Base-by-base conservation (phyloP, 2,797 vertebrate species). In the Danio albolineatus region DNA sequence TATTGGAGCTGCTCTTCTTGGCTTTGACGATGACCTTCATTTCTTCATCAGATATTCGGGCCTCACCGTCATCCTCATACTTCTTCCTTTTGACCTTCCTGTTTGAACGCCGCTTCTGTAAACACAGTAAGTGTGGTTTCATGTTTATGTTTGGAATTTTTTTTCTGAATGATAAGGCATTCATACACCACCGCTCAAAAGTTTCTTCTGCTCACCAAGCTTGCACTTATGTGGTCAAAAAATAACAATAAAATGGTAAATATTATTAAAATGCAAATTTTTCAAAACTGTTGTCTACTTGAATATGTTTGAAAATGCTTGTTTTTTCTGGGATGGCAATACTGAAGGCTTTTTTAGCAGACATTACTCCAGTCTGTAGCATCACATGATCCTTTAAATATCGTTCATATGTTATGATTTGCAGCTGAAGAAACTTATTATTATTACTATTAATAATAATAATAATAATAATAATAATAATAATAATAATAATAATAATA, bases 1-100 rank as follows among this genome's bases (percentile, higher is more conserved):
- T 95, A 88, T 93, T 88, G 84, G 91, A 19, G 89, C 86, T 90
- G 92, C 91, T 91, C 93, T 96, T 99, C 91, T 96, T 99, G 21
- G 95, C 91, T 94, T 97, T 99, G 53, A 93, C 91, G 54, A 95
- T 93, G 79, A 95, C 94, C 92, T 97, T 98, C 84, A 94, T 92
- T 64, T 98, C 97, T 51, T 98, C 98, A 82, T 98, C 97, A 0
- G 95, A 97, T 46, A 97, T 90, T 73, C 96, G 95, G 76, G 95
- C 95, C 90, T 98, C 98, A 82, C 92, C 92, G 85, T 98, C 97
- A 89, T 99, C 98, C 5, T 94, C 92, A 0, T 99, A 99, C 80
- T 97, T 97, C 94, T 98, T 99, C 75, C 96, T 95, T 92, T 99
- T 99, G 87, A 99, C 93, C 90, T 99, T 97, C 6, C 98, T 94